Evolutionary conservation across 2,888 invertebrate genomes (phyloP).

Genomic region (Bellardia bayeri): DNA sequence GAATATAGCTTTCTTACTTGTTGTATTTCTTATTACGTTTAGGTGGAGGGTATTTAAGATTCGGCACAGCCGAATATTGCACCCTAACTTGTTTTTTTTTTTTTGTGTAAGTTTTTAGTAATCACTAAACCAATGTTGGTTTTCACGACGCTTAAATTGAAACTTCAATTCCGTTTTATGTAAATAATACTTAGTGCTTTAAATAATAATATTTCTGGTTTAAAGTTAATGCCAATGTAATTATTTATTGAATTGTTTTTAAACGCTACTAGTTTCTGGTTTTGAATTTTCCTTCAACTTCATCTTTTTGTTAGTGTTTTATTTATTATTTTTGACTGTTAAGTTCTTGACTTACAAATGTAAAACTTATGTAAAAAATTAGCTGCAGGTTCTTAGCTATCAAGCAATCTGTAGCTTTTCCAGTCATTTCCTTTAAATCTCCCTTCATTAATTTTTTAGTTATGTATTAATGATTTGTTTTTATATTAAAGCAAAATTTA

Average conservation of each 20-base stretch:
- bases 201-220: not conserved
- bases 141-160: not conserved
- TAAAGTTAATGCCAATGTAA: not conserved
- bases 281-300: not conserved
- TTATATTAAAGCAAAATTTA: slow-evolving; percentile 7
- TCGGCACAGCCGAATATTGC: too few species aligned
- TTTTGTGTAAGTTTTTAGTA: too few species aligned
- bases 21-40: too few species aligned
- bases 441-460: not conserved
- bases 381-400: not conserved
- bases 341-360: not conserved
- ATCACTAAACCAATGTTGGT: too few species aligned
- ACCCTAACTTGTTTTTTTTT: too few species aligned
- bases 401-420: not conserved
- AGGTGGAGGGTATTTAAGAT: too few species aligned
- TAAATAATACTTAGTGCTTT: not conserved
- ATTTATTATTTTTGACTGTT: not conserved
- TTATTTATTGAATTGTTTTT: slow-evolving; percentile 7
- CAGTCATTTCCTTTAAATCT: not conserved
- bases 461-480: slow-evolving; percentile 8
- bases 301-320: not conserved
- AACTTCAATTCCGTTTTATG: not conserved
- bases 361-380: slow-evolving; percentile 8
- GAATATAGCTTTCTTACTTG: too few species aligned
- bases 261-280: slow-evolving; percentile 3